phyloP scores from a whole-genome alignment of 2,888 invertebrate species.

The Rutpela maculata region DNA sequence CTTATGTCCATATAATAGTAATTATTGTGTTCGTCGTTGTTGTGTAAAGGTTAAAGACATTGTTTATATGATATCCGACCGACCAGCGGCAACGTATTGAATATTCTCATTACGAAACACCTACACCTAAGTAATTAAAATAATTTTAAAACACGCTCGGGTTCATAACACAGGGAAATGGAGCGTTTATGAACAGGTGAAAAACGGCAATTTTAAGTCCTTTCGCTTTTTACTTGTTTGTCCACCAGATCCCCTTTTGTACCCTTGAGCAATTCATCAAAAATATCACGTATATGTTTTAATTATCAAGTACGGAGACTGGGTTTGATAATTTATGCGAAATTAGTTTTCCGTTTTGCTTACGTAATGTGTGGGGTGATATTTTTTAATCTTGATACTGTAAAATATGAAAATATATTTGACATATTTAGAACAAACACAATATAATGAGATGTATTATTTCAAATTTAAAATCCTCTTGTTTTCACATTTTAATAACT shows the following conservation, averaged over 20 bases:
- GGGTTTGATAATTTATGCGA: background rate
- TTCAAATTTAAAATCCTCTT: too few species aligned
- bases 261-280: slow-evolving; percentile 15
- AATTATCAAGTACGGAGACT: background rate
- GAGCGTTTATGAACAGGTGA: background rate
- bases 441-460: too few species aligned
- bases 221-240: slow-evolving; percentile 12
- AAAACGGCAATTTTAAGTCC: slow-evolving; percentile 6
- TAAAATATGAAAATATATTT: too few species aligned
- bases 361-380: too few species aligned
- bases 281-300: background rate
- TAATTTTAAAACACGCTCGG: background rate
- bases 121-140: background rate
- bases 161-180: background rate
- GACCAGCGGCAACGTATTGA: background rate
- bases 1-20: background rate
- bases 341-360: background rate
- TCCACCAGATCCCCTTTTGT: background rate
- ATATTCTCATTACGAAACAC: background rate
- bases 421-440: too few species aligned
- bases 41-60: background rate
- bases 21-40: background rate
- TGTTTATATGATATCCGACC: background rate
- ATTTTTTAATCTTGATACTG: too few species aligned
- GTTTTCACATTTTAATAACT: too few species aligned